Evolutionary conservation across 2,797 vertebrate species (phyloP).

Genomic region (Odontamblyopus lacepedii): DNA sequence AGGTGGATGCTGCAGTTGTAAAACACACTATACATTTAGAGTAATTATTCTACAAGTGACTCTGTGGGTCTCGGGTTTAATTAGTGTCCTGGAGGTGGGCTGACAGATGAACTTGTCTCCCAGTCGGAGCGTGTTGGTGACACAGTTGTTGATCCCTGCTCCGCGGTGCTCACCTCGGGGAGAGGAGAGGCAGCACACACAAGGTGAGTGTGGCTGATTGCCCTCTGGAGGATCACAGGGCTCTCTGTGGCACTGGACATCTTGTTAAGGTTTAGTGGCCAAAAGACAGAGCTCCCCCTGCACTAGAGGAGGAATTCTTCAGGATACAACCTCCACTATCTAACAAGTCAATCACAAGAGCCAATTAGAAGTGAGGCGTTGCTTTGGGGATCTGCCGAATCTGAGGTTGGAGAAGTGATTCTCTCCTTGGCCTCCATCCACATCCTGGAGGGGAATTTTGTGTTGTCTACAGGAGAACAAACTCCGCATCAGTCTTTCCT

Average conservation of each 20-base stretch:
- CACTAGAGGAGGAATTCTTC: slow-evolving; percentile 74
- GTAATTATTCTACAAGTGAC: slow-evolving; percentile 9
- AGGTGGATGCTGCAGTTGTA: slow-evolving; percentile 3
- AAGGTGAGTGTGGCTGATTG: slow-evolving; percentile 70
- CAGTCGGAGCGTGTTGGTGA: slow-evolving; percentile 53
- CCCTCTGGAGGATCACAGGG: slow-evolving; percentile 71
- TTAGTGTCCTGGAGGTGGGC: slow-evolving; percentile 52
- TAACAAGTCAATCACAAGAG: slow-evolving; percentile 82
- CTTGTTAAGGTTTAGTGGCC: slow-evolving; percentile 75
- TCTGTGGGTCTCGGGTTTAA: slow-evolving; percentile 50
- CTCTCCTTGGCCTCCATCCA: slow-evolving; percentile 55
- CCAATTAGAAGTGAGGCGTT: slow-evolving; percentile 77
- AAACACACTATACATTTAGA: not conserved
- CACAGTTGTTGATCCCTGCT: slow-evolving; percentile 63
- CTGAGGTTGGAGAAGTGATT: slow-evolving; percentile 67
- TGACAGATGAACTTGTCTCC: slow-evolving; percentile 64
- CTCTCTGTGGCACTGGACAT: slow-evolving; percentile 62
- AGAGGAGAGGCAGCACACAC: slow-evolving; percentile 48
- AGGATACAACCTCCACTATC: slow-evolving; percentile 68
- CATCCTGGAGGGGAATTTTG: slow-evolving; percentile 64
- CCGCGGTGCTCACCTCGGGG: slow-evolving; percentile 56
- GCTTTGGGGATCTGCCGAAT: slow-evolving; percentile 75
- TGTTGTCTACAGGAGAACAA: slow-evolving; percentile 63
- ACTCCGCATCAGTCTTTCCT: slow-evolving; percentile 73
- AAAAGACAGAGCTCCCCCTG: slow-evolving; percentile 66